Percentiles rank a stretch among this genome's conserved stretches.
phyloP scores from a whole-genome alignment of 2,888 invertebrate genomes.

The Pachydiplax longipennis region DNA sequence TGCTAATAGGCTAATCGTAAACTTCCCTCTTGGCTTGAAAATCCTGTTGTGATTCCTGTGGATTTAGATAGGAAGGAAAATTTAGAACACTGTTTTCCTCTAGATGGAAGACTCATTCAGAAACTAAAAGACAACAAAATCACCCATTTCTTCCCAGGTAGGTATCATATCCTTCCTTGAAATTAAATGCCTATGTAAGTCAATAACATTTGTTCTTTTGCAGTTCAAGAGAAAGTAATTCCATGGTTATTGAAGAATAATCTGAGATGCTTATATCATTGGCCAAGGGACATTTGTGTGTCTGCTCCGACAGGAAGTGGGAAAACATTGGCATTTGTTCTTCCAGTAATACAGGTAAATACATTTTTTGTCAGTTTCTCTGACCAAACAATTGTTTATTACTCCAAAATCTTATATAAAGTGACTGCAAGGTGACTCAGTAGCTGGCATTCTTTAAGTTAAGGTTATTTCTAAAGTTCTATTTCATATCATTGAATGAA shows the following conservation, averaged over 20 bases:
- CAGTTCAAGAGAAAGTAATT: conserved; percentile 78
- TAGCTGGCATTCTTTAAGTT: too few relatives aligned
- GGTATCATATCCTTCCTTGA: neutral
- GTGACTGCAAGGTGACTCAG: too few relatives aligned
- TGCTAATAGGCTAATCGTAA: conserved; percentile 69
- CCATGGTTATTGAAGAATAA: conserved; percentile 74
- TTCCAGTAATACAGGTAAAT: conserved; percentile 84
- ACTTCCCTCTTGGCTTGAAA: conserved; percentile 86
- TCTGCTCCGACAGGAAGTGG: conserved; percentile 98
- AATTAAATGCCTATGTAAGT: neutral
- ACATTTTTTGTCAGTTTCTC: neutral
- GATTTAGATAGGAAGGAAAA: conserved; percentile 68
- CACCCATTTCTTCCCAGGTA: conserved; percentile 77
- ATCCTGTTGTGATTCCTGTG: conserved; percentile 80
- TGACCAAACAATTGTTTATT: too few relatives aligned
- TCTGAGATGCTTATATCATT: conserved; percentile 63
- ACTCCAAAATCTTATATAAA: too few relatives aligned
- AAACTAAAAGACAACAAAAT: conserved; percentile 76
- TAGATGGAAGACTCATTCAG: conserved; percentile 70
- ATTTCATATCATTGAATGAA: too few relatives aligned
- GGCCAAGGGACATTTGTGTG: conserved; percentile 91
- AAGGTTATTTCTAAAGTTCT: too few relatives aligned
- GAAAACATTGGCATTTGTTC: conserved; percentile 92
- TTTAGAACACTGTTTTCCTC: conserved; percentile 66
- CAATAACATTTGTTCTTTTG: conserved; percentile 35